Conservation (phyloP, 2,113 vertebrate species). For the Grantiella picta region DNA sequence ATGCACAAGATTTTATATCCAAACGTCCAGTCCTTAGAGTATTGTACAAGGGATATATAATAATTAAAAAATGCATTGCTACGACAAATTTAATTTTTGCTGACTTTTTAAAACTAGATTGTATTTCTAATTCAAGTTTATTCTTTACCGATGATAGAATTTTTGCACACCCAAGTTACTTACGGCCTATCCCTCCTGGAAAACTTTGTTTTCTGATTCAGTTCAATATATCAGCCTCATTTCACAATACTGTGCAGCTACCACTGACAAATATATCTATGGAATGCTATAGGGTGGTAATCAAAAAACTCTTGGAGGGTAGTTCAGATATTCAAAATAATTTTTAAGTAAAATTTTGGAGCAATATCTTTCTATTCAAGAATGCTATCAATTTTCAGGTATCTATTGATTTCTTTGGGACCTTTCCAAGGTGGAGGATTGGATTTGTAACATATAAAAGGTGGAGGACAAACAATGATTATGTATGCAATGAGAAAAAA, state of each 20-base stretch:
- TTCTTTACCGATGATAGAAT: not conserved
- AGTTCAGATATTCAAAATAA: not conserved
- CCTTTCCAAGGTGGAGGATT: not conserved
- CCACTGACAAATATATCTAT: not conserved
- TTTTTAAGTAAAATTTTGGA: not conserved
- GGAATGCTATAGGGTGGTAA: not conserved
- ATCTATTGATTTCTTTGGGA: not conserved
- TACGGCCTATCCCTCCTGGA: not conserved
- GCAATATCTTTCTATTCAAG: not conserved
- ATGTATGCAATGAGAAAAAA: not conserved
- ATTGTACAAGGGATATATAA: not conserved
- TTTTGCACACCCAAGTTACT: not conserved
- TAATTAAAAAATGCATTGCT: not conserved
- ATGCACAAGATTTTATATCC: not conserved
- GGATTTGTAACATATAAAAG: not conserved
- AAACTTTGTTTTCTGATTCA: not conserved
- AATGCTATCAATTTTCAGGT: not conserved
- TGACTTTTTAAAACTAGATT: not conserved
- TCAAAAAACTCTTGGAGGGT: not conserved
- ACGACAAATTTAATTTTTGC: not conserved
- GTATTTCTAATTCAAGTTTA: not conserved
- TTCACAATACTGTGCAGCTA: not conserved
- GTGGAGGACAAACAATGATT: not conserved
- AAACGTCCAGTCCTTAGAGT: not conserved
- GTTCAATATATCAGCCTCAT: not conserved